Conservation (phyloP, 2,113 vertebrate species). For the Prunella fulvescens region DNA sequence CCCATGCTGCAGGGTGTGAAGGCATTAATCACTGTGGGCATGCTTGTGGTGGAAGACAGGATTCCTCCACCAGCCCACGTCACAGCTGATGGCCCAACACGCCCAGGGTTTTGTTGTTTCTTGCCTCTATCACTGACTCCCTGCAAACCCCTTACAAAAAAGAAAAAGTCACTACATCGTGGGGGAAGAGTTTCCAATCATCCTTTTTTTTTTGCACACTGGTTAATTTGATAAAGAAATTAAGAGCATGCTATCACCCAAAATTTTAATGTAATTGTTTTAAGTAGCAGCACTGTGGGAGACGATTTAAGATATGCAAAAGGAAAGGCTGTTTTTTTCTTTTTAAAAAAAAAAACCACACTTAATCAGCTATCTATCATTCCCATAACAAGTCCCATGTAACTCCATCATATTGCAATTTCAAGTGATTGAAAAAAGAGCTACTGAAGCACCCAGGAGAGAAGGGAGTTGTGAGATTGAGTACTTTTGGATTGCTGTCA, state of each 20-base stretch:
- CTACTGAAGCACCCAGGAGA: slow-evolving; percentile 10
- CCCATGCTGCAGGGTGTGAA: not conserved
- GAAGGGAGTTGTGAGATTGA: not conserved
- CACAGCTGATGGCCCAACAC: not conserved
- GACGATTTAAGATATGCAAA: not conserved
- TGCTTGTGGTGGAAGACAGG: not conserved
- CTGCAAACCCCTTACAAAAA: not conserved
- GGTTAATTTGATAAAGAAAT: slow-evolving; percentile 2
- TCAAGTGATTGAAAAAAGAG: slow-evolving; percentile 26
- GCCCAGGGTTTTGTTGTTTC: slow-evolving; percentile 2
- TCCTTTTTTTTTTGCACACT: not conserved
- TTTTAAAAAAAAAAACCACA: not conserved
- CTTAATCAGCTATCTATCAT: not conserved
- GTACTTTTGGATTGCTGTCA: slow-evolving; percentile 13
- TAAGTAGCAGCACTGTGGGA: not conserved
- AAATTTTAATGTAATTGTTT: slow-evolving; percentile 28
- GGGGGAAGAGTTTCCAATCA: not conserved
- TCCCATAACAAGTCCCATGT: not conserved
- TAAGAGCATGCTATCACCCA: not conserved
- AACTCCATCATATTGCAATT: not conserved
- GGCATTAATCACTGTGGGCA: not conserved
- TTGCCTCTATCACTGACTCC: not conserved
- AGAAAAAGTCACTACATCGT: fast-evolving
- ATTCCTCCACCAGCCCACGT: not conserved
- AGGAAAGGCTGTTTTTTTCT: not conserved